A percentile compares a stretch with the other conserved stretches of the same genome.
Conservation (phyloP, 35 echinoderm and acorn worm genomes). For the Eucidaris tribuloides region DNA sequence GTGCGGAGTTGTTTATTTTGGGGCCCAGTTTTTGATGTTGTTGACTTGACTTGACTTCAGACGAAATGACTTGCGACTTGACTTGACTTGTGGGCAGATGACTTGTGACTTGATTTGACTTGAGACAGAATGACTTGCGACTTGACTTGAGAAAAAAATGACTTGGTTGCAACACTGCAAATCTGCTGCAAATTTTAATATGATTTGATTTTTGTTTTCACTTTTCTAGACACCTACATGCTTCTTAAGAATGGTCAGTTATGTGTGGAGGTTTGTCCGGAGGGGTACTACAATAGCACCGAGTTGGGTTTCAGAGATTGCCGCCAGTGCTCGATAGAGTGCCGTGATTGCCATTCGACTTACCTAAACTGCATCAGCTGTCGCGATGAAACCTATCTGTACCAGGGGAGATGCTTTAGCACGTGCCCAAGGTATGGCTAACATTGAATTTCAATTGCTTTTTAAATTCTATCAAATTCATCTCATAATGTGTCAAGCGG, state of each 20-base stretch:
- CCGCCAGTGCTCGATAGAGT: conserved; percentile 54
- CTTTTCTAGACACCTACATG: conserved; percentile 15
- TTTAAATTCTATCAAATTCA: no score
- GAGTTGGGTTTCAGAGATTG: conserved; percentile 25
- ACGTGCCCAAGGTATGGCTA: conserved; percentile 51
- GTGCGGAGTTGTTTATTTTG: no score
- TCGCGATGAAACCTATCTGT: conserved; percentile 34
- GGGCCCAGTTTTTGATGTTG: no score
- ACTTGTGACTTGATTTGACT: no score
- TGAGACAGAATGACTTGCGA: no score
- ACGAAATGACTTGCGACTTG: no score
- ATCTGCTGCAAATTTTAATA: neutral
- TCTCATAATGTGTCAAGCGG: no score
- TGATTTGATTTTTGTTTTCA: neutral
- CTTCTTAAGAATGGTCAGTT: conserved; percentile 17
- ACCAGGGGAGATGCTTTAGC: conserved; percentile 21
- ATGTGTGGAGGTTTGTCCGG: conserved; percentile 35
- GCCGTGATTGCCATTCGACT: conserved; percentile 21
- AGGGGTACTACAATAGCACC: conserved; percentile 28
- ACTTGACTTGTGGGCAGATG: no score
- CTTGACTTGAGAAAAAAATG: no score
- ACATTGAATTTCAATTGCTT: no score
- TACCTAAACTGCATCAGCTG: conserved; percentile 57
- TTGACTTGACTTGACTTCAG: neutral
- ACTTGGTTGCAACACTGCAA: no score